Evolutionary conservation across 2,113 vertebrate genomes (phyloP), one percentile per base, ranked within the genome.

Genomic region (Eira barbara): DNA sequence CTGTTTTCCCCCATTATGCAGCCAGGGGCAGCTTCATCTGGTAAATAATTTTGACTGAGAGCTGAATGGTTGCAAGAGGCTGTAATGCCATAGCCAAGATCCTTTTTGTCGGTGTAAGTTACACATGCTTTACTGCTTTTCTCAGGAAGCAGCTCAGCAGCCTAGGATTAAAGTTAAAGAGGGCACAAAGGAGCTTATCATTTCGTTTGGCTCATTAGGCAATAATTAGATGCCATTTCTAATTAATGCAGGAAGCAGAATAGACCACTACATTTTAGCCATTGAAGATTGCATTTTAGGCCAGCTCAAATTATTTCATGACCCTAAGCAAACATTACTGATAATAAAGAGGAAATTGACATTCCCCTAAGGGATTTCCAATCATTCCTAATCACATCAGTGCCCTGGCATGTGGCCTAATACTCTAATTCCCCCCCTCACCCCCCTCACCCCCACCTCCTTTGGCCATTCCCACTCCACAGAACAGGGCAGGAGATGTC

Each of bases 241-340:
- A 73, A 0, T 92, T 97, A 94, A 79, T 92, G 4, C 85, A 86
- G 89, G 96, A 78, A 6, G 1, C 93, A 88, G 69, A 89, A 97
- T 85, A 88, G 55, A 47, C 2, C 18, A 52, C 59, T 39, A 27
- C 31, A 21, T 17, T 97, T 52, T 81, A 95, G 45, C 36, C 76
- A 63, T 61, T 97, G 45, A 83, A 74, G 42, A 78, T 89, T 93
- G 89, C 39, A 14, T 94, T 92, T 95, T 92, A 87, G 61, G 71
- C 39, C 34, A 96, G 42, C 63, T 93, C 59, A 95, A 71, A 91
- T 73, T 91, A 96, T 87, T 91, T 96, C 57, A 80, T 90, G 94
- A 92, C 39, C 84, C 74, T 83, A 76, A 96, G 84, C 65, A 96
- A 97, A 71, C 93, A 85, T 97, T 86, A 78, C 69, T 71, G 92